Evolutionary conservation across 2,888 invertebrate genomes (phyloP).

Genomic region (Amiota communis): DNA sequence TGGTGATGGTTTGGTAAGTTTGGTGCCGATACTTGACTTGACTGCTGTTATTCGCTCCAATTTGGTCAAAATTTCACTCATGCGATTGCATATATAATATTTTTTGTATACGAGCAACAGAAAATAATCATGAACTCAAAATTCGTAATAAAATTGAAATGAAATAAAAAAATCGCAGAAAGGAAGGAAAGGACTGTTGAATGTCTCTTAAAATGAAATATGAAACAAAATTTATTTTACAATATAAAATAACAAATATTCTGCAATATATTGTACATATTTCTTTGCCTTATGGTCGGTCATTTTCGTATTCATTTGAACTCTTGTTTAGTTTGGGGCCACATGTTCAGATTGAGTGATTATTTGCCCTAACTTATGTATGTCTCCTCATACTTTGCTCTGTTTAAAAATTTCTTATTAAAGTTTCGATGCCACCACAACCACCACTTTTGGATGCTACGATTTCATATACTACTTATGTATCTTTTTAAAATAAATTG

Average conservation of each 20-base stretch:
- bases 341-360: neutral
- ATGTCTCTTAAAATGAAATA: neutral
- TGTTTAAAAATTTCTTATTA: neutral
- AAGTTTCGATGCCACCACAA: neutral
- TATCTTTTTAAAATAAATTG: constrained; percentile 23
- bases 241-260: neutral
- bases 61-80: constrained; percentile 9
- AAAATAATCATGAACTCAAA: no score
- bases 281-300: neutral
- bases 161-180: neutral
- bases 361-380: no score
- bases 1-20: neutral
- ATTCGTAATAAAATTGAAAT: no score
- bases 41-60: neutral
- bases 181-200: neutral
- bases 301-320: neutral
- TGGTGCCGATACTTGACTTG: neutral
- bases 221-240: constrained; percentile 2
- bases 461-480: neutral
- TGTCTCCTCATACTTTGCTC: no score
- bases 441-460: neutral
- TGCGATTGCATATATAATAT: no score
- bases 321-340: neutral
- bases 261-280: neutral
- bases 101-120: no score